phyloP scores from a whole-genome alignment of 2,888 invertebrate species.

The Eupithecia abbreviata region DNA sequence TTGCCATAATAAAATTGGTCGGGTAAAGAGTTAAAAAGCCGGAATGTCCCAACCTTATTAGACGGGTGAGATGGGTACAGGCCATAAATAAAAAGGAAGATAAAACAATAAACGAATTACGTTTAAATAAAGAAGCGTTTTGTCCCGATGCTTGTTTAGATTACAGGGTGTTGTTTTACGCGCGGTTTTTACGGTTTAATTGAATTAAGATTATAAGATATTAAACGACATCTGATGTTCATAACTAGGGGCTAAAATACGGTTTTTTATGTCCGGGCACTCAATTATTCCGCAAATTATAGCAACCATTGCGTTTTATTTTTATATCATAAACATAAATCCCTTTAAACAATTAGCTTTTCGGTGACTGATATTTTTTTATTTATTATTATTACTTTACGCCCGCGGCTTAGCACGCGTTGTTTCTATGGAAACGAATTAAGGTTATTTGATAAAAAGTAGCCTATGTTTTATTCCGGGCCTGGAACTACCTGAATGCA shows the following conservation, averaged over 20 bases:
- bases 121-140: conserved; percentile 82
- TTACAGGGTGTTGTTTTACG: conserved; percentile 59
- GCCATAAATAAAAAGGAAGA: conserved; percentile 80
- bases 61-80: conserved; percentile 56
- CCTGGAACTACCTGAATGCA: too few species aligned
- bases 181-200: conserved; percentile 23
- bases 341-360: too few species aligned
- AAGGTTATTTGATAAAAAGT: too few species aligned
- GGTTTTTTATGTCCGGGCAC: not conserved
- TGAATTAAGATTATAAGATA: conserved; percentile 6
- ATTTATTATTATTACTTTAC: too few species aligned
- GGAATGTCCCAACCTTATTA: conserved; percentile 19
- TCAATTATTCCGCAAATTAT: not conserved
- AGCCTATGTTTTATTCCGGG: too few species aligned
- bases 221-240: not conserved
- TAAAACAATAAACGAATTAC: conserved; percentile 84
- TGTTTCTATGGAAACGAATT: too few species aligned
- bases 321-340: not conserved
- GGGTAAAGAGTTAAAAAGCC: not conserved
- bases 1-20: not conserved
- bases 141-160: conserved; percentile 72
- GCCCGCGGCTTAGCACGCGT: too few species aligned
- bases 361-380: too few species aligned
- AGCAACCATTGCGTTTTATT: not conserved
- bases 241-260: not conserved